Percentiles rank a stretch among this genome's conserved stretches.
phyloP scores from a whole-genome alignment of 2,113 vertebrate genomes.

The Pogonocichla stellata region DNA sequence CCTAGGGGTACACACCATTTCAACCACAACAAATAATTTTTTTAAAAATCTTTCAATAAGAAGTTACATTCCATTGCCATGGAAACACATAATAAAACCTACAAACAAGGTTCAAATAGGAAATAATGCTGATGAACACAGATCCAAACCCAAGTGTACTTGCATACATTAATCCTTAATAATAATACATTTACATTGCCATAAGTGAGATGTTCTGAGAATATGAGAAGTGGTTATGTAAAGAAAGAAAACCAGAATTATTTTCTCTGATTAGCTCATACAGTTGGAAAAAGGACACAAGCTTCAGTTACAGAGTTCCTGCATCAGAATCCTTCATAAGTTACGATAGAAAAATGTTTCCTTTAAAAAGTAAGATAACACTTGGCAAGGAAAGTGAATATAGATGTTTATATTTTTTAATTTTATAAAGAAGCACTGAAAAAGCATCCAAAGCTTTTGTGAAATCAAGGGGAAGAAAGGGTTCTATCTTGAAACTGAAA shows the following conservation, averaged over 20 bases:
- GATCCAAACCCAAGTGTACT: not conserved
- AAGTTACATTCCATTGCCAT: slow-evolving; percentile 1
- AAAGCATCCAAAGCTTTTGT: not conserved
- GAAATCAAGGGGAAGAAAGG: not conserved
- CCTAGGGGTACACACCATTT: not conserved
- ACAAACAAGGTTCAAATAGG: not conserved
- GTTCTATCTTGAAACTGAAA: not conserved
- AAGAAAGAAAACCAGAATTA: not conserved
- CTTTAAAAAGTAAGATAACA: not conserved
- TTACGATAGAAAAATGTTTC: not conserved
- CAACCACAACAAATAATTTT: not conserved
- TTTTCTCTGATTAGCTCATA: not conserved
- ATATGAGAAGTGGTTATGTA: not conserved
- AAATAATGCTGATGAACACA: slow-evolving; percentile 12
- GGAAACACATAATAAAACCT: slow-evolving; percentile 7
- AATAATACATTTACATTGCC: not conserved
- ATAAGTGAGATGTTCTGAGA: not conserved
- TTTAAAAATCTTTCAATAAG: not conserved
- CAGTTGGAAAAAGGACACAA: not conserved
- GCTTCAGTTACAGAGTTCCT: not conserved
- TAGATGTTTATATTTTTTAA: not conserved
- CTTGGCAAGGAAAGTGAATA: not conserved
- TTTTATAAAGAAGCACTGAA: not conserved
- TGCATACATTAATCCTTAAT: not conserved
- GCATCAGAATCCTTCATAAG: not conserved